These are phyloP conservation scores for Redunca redunca DNA, from an alignment of 2,113 vertebrate genomes.

Conservation along the genomic window DNA sequence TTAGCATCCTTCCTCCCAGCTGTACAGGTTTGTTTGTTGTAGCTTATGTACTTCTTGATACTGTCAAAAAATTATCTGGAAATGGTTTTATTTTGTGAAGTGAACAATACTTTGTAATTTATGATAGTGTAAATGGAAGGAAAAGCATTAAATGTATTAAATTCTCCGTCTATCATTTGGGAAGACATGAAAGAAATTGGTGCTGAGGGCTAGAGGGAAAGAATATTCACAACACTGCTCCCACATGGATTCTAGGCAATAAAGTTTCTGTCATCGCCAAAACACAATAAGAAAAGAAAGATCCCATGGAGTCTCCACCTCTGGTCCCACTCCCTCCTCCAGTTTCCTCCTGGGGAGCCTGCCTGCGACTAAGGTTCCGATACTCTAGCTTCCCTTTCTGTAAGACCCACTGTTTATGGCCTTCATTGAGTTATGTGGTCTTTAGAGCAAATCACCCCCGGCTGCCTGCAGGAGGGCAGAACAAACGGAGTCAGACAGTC, in stretches of 20 bases:
- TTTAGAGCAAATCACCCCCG: too few species aligned
- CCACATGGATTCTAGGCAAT: background rate
- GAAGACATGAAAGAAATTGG: background rate
- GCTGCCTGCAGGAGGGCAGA: background rate
- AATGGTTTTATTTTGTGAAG: conserved; percentile 90
- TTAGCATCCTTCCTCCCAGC: conserved; percentile 55
- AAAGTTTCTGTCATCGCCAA: background rate
- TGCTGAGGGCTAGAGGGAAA: too few species aligned
- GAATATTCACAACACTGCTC: background rate
- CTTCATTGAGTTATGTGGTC: background rate
- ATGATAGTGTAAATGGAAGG: conserved; percentile 84
- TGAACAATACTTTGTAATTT: conserved; percentile 88
- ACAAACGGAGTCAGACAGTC: background rate
- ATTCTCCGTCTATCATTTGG: conserved; percentile 75
- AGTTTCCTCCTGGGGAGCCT: background rate
- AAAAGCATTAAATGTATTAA: conserved; percentile 83
- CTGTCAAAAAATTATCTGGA: conserved; percentile 83
- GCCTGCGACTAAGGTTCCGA: background rate
- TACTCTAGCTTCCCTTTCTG: background rate
- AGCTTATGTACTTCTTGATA: conserved; percentile 82
- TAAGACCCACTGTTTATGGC: background rate
- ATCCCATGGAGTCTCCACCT: background rate
- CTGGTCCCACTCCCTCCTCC: background rate
- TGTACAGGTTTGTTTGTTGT: conserved; percentile 78
- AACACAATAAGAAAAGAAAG: background rate